phyloP scores from a whole-genome alignment of 2,888 invertebrate genomes.

The Agrochola macilenta region DNA sequence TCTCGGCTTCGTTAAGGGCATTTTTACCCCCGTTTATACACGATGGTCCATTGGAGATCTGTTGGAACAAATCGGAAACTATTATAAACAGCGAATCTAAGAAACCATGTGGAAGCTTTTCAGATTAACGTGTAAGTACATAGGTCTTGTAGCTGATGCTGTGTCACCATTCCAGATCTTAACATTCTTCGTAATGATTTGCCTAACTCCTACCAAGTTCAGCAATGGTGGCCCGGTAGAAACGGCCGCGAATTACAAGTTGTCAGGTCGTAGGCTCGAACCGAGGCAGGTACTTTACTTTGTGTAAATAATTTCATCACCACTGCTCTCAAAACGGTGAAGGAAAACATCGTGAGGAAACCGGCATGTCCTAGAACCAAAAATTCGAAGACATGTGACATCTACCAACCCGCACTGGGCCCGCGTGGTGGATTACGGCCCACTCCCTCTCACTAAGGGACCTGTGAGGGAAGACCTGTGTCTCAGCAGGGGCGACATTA shows the following conservation, averaged over 20 bases:
- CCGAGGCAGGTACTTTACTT: neutral
- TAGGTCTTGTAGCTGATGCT: neutral
- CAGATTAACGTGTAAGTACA: neutral
- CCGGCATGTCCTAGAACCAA: neutral
- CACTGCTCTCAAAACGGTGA: neutral
- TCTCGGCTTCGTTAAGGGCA: too few species aligned
- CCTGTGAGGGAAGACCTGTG: neutral
- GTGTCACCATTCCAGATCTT: neutral
- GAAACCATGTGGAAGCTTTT: neutral
- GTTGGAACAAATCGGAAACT: neutral
- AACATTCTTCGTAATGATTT: neutral
- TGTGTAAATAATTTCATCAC: neutral
- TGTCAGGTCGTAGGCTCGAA: neutral
- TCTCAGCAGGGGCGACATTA: neutral
- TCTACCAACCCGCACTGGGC: neutral
- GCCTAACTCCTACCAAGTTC: too few species aligned
- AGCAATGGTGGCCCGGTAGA: neutral
- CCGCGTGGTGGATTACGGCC: neutral
- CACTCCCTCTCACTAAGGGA: too few species aligned
- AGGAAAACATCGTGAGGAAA: neutral
- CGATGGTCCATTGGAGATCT: neutral
- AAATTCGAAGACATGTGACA: neutral
- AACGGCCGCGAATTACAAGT: neutral
- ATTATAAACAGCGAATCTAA: neutral
- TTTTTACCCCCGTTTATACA: neutral